Evolutionary conservation across 1,140 invertebrate species (phyloP).

Genomic region (Schlechtendalia chinensis): DNA sequence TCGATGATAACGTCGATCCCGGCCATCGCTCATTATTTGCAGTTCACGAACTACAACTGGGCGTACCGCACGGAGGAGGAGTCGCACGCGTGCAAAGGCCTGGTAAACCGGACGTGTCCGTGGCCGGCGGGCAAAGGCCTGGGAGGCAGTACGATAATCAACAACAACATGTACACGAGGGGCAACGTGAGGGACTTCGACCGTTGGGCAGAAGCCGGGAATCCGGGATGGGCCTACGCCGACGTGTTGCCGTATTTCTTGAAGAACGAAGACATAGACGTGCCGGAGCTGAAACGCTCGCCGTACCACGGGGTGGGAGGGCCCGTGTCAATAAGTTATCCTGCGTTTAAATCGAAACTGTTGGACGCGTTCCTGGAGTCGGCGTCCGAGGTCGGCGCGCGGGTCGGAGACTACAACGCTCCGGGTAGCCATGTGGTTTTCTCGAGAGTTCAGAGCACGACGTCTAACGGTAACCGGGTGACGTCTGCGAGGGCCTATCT

Average conservation of each 20-base stretch:
- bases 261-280: constrained; percentile 62
- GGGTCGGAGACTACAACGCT: constrained; percentile 66
- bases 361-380: constrained; percentile 66
- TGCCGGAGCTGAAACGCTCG: constrained; percentile 58
- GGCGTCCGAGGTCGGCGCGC: constrained; percentile 62
- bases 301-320: constrained; percentile 62
- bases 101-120: constrained; percentile 60
- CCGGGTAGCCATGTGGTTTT: constrained; percentile 62
- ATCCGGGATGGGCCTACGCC: constrained; percentile 66
- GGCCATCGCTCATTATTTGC: constrained; percentile 56
- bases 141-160: constrained; percentile 76
- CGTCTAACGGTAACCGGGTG: constrained; percentile 60
- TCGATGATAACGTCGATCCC: constrained; percentile 56
- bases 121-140: constrained; percentile 65
- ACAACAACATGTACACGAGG: constrained; percentile 83
- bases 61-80: constrained; percentile 62
- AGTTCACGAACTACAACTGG: constrained; percentile 66
- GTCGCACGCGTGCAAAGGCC: constrained; percentile 59
- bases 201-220: constrained; percentile 69
- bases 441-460: constrained; percentile 56
- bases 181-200: constrained; percentile 78
- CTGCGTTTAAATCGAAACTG: constrained; percentile 58
- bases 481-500: constrained; percentile 63
- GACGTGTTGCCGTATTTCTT: constrained; percentile 70
- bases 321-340: constrained; percentile 60